Evolutionary conservation across 2,797 vertebrate genomes (phyloP).

Genomic region (Aeoliscus strigatus): DNA sequence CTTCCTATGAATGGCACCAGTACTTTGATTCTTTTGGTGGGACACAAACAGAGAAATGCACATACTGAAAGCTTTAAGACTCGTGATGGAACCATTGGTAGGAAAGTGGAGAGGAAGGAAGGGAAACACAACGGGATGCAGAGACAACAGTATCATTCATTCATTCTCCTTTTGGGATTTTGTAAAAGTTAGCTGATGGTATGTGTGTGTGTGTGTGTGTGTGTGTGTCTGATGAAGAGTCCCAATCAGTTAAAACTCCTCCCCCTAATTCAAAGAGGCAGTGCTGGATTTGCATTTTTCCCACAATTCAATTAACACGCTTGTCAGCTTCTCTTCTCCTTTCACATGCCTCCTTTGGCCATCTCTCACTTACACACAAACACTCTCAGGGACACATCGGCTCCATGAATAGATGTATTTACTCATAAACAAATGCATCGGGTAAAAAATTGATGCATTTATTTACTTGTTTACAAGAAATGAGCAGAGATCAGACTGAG

Average conservation of each 20-base stretch:
- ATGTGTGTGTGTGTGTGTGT: conserved; percentile 22
- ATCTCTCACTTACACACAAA: conserved; percentile 29
- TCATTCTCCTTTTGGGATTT: conserved; percentile 17
- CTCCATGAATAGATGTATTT: conserved; percentile 33
- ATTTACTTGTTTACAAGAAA: conserved; percentile 43
- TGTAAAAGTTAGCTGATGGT: conserved; percentile 41
- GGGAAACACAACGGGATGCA: conserved; percentile 5
- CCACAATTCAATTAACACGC: conserved; percentile 81
- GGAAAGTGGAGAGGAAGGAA: conserved; percentile 15
- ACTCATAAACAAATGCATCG: conserved; percentile 42
- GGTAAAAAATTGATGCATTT: conserved; percentile 33
- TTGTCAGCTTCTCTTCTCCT: conserved; percentile 63
- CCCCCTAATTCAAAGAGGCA: conserved; percentile 62
- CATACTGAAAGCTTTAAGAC: conserved; percentile 21
- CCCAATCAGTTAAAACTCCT: conserved; percentile 55
- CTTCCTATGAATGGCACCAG: conserved; percentile 46
- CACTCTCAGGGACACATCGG: conserved; percentile 14
- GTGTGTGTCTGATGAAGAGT: conserved; percentile 28
- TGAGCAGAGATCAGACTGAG: conserved; percentile 2
- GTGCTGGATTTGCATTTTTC: conserved; percentile 73
- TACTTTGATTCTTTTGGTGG: conserved; percentile 25
- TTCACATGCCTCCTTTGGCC: conserved; percentile 59
- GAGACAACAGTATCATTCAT: conserved; percentile 39
- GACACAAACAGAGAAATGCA: conserved; percentile 7
- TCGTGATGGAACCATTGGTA: conserved; percentile 11